Conservation (phyloP, 1,140 invertebrate genomes). For the Zophobas atratus region DNA sequence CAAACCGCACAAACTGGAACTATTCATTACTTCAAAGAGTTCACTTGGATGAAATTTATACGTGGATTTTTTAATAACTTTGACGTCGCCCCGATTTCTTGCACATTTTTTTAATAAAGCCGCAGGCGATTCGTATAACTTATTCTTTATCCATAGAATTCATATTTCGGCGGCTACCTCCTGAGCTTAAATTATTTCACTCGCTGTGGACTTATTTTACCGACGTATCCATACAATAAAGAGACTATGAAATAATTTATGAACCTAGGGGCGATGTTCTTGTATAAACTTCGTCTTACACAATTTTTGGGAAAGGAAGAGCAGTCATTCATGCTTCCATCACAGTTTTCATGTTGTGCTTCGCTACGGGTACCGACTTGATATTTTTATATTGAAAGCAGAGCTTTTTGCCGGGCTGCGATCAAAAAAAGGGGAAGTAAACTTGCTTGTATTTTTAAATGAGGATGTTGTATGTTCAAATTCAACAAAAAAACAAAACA, state of each 20-base stretch:
- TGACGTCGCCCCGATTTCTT: background rate
- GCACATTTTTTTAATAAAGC: background rate
- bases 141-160: background rate
- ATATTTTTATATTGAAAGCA: no score
- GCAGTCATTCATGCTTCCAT: no score
- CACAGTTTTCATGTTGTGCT: no score
- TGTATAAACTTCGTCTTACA: no score
- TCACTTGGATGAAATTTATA: background rate
- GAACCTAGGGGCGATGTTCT: background rate
- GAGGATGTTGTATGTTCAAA: no score
- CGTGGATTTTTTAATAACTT: background rate
- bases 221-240: constrained; percentile 29
- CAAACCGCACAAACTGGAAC: background rate
- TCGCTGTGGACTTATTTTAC: background rate
- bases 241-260: constrained; percentile 29
- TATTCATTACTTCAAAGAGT: background rate
- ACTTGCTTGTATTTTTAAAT: no score
- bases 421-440: no score
- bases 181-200: constrained; percentile 19
- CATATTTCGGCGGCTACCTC: constrained; percentile 7
- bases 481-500: no score
- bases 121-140: background rate
- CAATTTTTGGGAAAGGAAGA: no score
- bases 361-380: no score
- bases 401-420: no score